Evolutionary conservation across 2,797 vertebrate genomes (phyloP).

Genomic region (Muscicapa striata): DNA sequence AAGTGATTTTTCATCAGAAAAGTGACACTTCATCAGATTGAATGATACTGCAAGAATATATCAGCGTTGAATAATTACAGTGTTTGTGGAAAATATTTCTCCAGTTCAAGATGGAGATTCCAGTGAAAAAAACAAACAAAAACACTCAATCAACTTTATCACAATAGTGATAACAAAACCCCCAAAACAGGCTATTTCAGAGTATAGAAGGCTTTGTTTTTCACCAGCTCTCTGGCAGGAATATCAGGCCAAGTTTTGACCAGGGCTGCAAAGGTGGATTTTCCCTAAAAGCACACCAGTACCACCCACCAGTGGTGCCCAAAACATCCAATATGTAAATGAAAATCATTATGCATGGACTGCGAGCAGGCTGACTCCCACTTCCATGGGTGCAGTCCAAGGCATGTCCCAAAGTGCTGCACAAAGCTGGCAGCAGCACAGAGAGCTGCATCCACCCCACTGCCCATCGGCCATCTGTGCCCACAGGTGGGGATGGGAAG

Average conservation of each 20-base stretch:
- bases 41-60: conserved; percentile 10
- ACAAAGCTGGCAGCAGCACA: conserved; percentile 8
- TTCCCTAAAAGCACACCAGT: not conserved
- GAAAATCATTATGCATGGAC: not conserved
- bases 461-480: conserved; percentile 51
- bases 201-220: not conserved
- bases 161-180: not conserved
- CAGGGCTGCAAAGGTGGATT: not conserved
- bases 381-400: conserved; percentile 15
- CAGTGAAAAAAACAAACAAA: not conserved
- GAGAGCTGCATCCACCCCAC: not conserved
- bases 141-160: not conserved
- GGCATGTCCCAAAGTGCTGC: conserved; percentile 29
- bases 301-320: not conserved
- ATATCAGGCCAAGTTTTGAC: not conserved
- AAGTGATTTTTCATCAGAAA: conserved; percentile 16
- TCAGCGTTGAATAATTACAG: not conserved
- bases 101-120: not conserved
- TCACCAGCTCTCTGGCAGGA: not conserved
- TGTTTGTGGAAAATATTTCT: not conserved
- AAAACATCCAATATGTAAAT: not conserved
- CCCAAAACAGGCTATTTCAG: not conserved
- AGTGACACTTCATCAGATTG: not conserved
- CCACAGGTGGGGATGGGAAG: conserved; percentile 29
- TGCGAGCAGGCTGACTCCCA: conserved; percentile 7